Evolutionary conservation across 2,113 vertebrate species (phyloP), one percentile per base, ranked within the genome.

Genomic region (Alligator sinensis): DNA sequence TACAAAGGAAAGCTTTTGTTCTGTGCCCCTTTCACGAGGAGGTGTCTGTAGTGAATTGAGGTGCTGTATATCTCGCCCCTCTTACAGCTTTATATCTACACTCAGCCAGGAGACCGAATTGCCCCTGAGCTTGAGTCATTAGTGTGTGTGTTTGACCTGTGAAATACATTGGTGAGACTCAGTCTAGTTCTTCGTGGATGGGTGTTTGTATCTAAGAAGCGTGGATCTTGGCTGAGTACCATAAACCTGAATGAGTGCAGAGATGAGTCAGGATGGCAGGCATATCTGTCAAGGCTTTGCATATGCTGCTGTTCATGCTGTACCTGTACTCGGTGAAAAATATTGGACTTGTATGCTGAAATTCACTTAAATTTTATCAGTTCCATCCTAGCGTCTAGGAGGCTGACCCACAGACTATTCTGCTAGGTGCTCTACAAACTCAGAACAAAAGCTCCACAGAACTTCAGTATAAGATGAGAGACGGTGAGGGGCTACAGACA

Each of bases 131-230:
- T 54, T 22, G 30, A 24, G 54, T 89, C 75, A 62, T n/a, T 86
- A n/a, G 27, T 86, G 63, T 18, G 87, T 11, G 54, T 85, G 8
- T 83, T 93, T 59, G 77, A 0, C 12, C 47, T 57, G 64, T 72
- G 64, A 58, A 5, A 13, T 68, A 3, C 3, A 16, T 8, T 24
- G 19, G 7, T 54, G 18, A 11, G 63, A 82, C 24, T 11, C 61
- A 80, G 61, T 34, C 86, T 88, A 62, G 2, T 88, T 72, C 22
- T 21, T 38, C 30, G 3, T 72, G 30, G 64, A 21, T 21, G 22
- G 30, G n/a, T 81, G 11, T 47, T 60, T 4, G 24, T 10, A 5
- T 2, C 47, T 30, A n/a, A 0, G 0, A 61, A 70, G 25, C 57
- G 24, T 64, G 1, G 59, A 4, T 85, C 58, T 89, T 27, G 21